phyloP scores from a whole-genome alignment of 2,797 vertebrate genomes.

The Hyperoplus immaculatus region DNA sequence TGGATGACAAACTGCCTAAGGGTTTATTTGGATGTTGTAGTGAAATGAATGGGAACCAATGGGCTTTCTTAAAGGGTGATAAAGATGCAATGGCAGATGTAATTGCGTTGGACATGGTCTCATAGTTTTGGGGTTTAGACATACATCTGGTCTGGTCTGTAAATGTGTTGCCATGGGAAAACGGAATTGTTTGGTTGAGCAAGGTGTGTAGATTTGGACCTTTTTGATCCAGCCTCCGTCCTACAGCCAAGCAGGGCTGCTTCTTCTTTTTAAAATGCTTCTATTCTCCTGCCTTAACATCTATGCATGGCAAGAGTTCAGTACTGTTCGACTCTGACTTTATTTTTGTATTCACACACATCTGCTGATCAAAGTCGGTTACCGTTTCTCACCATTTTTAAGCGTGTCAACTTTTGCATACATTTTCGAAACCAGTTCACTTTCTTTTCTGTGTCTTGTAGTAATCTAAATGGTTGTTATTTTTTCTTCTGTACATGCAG shows the following conservation, averaged over 20 bases:
- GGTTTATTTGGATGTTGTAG: neutral
- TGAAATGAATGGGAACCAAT: neutral
- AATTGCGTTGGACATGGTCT: neutral
- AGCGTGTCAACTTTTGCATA: neutral
- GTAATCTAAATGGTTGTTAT: neutral
- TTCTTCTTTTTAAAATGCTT: slow-evolving; percentile 10
- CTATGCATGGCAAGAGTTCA: slow-evolving; percentile 60
- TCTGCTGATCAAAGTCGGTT: slow-evolving; percentile 3
- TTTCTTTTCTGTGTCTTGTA: neutral
- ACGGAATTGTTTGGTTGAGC: neutral
- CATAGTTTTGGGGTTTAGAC: neutral
- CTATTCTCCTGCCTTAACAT: slow-evolving; percentile 43
- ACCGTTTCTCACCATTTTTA: neutral
- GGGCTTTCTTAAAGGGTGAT: neutral
- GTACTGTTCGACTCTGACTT: slow-evolving; percentile 39
- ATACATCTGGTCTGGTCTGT: neutral
- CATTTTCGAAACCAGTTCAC: neutral
- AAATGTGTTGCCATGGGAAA: neutral
- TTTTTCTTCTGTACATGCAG: slow-evolving; percentile 25
- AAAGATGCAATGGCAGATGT: slow-evolving; percentile 2
- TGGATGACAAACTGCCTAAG: neutral
- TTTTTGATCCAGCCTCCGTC: neutral
- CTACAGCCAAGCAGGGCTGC: neutral
- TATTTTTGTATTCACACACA: neutral
- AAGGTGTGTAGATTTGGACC: neutral